phyloP scores from a whole-genome alignment of 2,113 vertebrate genomes.

The Dicentrarchus labrax region DNA sequence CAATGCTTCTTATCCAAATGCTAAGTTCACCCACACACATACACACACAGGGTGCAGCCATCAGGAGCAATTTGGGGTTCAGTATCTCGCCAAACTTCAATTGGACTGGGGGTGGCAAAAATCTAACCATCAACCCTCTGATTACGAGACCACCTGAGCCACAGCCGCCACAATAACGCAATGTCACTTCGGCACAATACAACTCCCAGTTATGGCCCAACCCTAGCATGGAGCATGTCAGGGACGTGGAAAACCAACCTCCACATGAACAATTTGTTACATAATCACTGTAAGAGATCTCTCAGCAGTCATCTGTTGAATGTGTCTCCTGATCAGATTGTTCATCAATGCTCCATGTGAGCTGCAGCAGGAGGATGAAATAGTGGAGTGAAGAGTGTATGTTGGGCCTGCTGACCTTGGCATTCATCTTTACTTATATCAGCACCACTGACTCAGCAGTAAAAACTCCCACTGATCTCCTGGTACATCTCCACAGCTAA shows the following conservation, averaged over 20 bases:
- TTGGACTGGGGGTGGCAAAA: too few relatives aligned
- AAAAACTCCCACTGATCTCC: slow-evolving; percentile 32
- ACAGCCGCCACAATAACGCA: background rate
- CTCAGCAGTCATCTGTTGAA: background rate
- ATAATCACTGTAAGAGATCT: background rate
- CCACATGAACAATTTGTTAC: background rate
- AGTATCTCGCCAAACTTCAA: too few relatives aligned
- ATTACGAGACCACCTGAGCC: too few relatives aligned
- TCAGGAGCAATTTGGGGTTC: too few relatives aligned
- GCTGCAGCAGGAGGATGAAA: background rate
- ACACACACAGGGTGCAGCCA: too few relatives aligned
- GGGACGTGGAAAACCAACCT: background rate
- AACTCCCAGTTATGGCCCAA: background rate
- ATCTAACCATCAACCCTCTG: too few relatives aligned
- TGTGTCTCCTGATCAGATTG: background rate
- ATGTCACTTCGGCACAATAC: background rate
- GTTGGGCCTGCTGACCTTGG: slow-evolving; percentile 35
- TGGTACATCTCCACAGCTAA: slow-evolving; percentile 44
- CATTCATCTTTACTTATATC: slow-evolving; percentile 37
- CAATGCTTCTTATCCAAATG: too few relatives aligned
- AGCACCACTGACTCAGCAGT: slow-evolving; percentile 46
- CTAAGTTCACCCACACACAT: too few relatives aligned
- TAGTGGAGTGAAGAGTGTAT: background rate
- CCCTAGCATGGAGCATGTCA: too few relatives aligned
- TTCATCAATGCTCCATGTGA: background rate